These are phyloP conservation scores for Ophraella communa DNA, from an alignment of 2,888 invertebrate species.

Conservation along the genomic window DNA sequence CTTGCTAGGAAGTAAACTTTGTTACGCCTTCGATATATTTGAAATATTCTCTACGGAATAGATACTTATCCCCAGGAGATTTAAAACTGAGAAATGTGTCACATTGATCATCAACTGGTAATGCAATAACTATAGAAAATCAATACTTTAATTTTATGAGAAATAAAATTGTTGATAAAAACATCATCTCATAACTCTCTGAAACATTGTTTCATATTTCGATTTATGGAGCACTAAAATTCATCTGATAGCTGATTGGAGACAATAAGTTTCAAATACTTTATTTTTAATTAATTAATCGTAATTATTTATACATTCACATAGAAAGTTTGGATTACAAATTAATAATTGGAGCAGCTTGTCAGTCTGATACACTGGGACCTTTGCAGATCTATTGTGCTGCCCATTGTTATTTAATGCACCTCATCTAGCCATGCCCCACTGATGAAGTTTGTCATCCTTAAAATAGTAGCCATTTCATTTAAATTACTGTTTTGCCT, in stretches of 20 bases:
- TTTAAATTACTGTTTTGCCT: too few species aligned
- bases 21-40: slow-evolving; percentile 2
- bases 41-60: not conserved
- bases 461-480: too few species aligned
- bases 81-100: not conserved
- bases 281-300: too few species aligned
- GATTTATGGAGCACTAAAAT: not conserved
- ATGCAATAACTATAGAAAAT: not conserved
- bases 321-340: too few species aligned
- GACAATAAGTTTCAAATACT: not conserved
- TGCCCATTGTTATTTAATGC: too few species aligned
- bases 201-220: not conserved
- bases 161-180: not conserved
- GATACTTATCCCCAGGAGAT: not conserved
- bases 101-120: not conserved
- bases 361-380: too few species aligned
- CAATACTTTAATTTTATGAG: not conserved
- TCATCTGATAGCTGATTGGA: not conserved
- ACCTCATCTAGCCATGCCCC: too few species aligned
- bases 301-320: too few species aligned
- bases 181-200: not conserved
- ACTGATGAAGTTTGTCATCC: too few species aligned
- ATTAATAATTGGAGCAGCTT: too few species aligned
- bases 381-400: too few species aligned
- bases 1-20: not conserved